Evolutionary conservation across 1,140 invertebrate genomes (phyloP).

Genomic region (Brachionus paranguensis): DNA sequence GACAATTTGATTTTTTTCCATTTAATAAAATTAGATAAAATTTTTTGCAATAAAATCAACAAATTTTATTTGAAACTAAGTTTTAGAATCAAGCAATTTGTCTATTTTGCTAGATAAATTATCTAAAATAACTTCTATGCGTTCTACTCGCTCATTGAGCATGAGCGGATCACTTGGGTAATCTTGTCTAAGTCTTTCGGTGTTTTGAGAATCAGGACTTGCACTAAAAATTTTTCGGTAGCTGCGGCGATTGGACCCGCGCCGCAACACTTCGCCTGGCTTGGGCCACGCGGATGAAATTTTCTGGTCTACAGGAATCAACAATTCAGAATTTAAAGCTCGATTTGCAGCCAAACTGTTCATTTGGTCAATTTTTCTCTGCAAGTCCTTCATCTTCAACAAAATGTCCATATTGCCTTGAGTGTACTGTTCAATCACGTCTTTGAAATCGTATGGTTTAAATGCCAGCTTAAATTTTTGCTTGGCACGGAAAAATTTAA

Average conservation of each 20-base stretch:
- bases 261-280: neutral
- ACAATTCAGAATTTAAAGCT: neutral
- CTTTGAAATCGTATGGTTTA: constrained; percentile 35
- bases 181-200: neutral
- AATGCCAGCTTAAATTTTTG: constrained; percentile 38
- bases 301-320: neutral
- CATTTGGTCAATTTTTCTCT: constrained; percentile 38
- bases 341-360: neutral
- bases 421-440: constrained; percentile 34
- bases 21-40: neutral
- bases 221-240: neutral
- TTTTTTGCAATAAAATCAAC: neutral
- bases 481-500: constrained; percentile 32
- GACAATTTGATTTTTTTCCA: neutral
- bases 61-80: neutral
- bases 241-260: neutral
- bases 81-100: neutral
- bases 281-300: neutral
- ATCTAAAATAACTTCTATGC: neutral
- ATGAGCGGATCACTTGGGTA: neutral
- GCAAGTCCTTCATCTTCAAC: constrained; percentile 36
- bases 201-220: neutral
- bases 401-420: constrained; percentile 39
- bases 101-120: neutral
- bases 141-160: neutral